These are phyloP conservation scores for Ernsta delagoae DNA, from an alignment of 2,888 invertebrate genomes.

Conservation along the genomic window DNA sequence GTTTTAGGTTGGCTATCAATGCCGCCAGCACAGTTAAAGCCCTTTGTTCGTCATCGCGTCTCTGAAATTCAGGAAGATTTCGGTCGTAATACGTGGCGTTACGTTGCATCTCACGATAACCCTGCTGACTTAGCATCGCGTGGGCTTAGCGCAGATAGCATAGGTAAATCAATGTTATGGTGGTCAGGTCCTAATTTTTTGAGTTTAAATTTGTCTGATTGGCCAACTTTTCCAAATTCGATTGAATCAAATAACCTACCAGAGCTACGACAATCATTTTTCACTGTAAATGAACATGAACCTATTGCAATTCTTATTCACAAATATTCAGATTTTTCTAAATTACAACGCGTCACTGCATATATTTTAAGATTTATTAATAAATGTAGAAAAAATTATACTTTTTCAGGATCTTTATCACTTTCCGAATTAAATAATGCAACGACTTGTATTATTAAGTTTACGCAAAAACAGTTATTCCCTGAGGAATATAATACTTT, in stretches of 20 bases:
- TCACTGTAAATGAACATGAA: background rate
- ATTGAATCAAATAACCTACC: slow-evolving; percentile 3
- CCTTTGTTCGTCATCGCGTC: slow-evolving; percentile 25
- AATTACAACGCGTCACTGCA: slow-evolving; percentile 1
- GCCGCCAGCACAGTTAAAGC: background rate
- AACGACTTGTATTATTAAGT: background rate
- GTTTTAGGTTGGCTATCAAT: slow-evolving; percentile 1
- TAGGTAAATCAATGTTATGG: slow-evolving; percentile 30
- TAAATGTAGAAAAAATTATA: background rate
- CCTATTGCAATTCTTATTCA: slow-evolving; percentile 2
- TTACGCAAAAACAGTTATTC: slow-evolving; percentile 1
- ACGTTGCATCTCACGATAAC: slow-evolving; percentile 32
- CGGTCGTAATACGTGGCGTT: slow-evolving; percentile 17
- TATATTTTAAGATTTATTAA: slow-evolving; percentile 4
- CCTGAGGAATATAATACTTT: slow-evolving; percentile 1
- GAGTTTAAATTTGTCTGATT: background rate
- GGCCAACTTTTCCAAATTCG: background rate
- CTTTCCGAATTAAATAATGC: background rate
- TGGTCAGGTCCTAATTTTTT: slow-evolving; percentile 32
- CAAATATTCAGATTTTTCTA: slow-evolving; percentile 18
- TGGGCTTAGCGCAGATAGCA: slow-evolving; percentile 30
- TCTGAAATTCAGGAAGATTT: slow-evolving; percentile 22
- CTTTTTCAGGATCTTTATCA: background rate
- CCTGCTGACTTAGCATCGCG: slow-evolving; percentile 36
- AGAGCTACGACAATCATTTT: background rate